Percentiles rank a stretch among this genome's conserved stretches.
Evolutionary conservation across 2,888 invertebrate species (phyloP).

Genomic region (Noctua fimbriata): DNA sequence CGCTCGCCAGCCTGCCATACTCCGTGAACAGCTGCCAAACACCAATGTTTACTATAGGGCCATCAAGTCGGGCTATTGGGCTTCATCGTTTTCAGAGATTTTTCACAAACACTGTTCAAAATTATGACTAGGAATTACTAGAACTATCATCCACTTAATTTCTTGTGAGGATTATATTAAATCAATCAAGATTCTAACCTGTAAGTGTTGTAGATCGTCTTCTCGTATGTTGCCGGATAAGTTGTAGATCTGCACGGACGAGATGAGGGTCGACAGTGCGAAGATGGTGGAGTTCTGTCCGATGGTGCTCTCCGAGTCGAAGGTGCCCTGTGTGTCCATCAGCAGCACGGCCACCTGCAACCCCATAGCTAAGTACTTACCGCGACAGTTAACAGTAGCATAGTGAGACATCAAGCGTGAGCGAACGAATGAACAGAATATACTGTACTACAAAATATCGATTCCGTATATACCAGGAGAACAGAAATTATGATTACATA

Average conservation of each 20-base stretch:
- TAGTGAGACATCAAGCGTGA: not conserved
- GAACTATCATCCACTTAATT: not conserved
- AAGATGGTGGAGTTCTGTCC: conserved; percentile 96
- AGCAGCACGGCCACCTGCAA: conserved; percentile 94
- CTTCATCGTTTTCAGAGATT: not conserved
- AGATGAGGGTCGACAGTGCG: conserved; percentile 96
- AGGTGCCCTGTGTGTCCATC: conserved; percentile 98
- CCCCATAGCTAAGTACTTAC: not conserved
- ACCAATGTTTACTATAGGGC: not conserved
- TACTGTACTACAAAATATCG: not conserved
- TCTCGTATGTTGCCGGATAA: conserved; percentile 98
- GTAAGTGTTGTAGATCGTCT: conserved; percentile 98
- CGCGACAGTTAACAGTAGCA: not conserved
- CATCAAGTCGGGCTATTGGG: too few relatives aligned
- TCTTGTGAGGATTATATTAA: conserved; percentile 2
- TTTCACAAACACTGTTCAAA: not conserved
- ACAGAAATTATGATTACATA: not conserved
- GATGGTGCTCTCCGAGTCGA: conserved; percentile 98
- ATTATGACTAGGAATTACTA: not conserved
- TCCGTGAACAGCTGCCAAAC: conserved; percentile 96
- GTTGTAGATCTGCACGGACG: conserved; percentile 98
- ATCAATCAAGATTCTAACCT: conserved; percentile 81
- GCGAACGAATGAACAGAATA: not conserved
- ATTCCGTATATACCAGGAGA: not conserved
- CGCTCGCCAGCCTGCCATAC: conserved; percentile 97